A percentile compares a stretch with the other conserved stretches of the same genome.
Evolutionary conservation across 2,797 vertebrate species (phyloP).

Genomic region (Epinephelus coioides): DNA sequence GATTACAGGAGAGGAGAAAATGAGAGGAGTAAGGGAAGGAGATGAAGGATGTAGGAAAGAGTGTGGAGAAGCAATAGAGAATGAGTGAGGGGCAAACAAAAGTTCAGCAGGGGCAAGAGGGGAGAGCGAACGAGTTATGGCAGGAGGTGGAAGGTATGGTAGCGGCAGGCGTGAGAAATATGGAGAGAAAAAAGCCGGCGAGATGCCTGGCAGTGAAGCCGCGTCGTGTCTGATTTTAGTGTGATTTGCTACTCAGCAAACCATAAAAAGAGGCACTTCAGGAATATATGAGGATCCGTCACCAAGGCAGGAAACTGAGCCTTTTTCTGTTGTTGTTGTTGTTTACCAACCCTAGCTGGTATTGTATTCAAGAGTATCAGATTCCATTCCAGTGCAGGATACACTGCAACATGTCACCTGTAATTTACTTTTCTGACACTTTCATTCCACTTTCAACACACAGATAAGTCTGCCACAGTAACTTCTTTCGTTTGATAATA

Average conservation of each 20-base stretch:
- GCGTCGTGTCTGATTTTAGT: conserved; percentile 53
- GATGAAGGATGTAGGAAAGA: conserved; percentile 1
- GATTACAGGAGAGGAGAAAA: conserved; percentile 39
- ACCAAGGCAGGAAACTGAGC: conserved; percentile 3
- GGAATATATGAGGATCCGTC: conserved; percentile 51
- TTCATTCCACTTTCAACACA: neutral
- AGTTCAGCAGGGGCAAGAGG: conserved; percentile 24
- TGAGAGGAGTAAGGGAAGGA: conserved; percentile 33
- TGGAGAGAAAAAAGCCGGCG: neutral
- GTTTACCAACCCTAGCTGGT: conserved; percentile 47
- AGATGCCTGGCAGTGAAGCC: conserved; percentile 30
- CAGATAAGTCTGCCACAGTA: neutral
- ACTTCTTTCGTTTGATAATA: too few species aligned
- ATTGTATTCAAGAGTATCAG: conserved; percentile 34
- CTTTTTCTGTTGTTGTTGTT: conserved; percentile 10
- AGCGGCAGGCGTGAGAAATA: conserved; percentile 19
- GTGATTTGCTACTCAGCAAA: conserved; percentile 67
- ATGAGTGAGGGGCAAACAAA: conserved; percentile 25
- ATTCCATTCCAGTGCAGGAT: conserved; percentile 11
- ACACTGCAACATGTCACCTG: neutral
- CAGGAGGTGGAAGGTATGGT: conserved; percentile 12
- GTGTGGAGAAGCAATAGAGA: neutral
- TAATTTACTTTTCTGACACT: conserved; percentile 10
- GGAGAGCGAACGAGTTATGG: neutral
- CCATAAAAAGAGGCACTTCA: conserved; percentile 52